Evolutionary conservation across 2,888 invertebrate genomes (phyloP), one percentile per base, ranked within the genome.

Genomic region (Tetranychus truncatus): DNA sequence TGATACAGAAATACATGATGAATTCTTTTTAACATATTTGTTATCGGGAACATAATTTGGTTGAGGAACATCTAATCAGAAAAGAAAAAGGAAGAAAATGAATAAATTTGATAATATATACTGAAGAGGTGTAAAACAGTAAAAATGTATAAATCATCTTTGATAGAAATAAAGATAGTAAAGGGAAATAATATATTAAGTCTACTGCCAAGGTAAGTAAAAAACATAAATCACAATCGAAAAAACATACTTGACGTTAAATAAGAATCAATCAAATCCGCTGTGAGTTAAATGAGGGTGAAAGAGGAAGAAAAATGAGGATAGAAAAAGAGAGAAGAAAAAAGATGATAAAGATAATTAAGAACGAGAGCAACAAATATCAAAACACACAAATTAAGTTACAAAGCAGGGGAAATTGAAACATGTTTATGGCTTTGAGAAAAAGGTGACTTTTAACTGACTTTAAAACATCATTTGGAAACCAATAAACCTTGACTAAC

Each of bases 351-450:
- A 55, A 55, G 55, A 55, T 55, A 55, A 55, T 55, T 55, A 55
- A 55, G 55, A 55, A 55, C 15, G 55, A 55, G 55, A 55, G 55
- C 55, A 55, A 55, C 9, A 55, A 15, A 55, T 55, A 15, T 15
- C 9, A 55, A 34, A 34, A 34, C 34, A 55, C 6, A 55, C 55
- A 55, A 55, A 55, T 55, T 55, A 55, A 55, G 55, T 15, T 55
- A 74, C 76, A 34, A 6, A 75, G 75, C 18, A 34, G 45, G 73
- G 24, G 72, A 67, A 55, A 2, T 72, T 8, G 45, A 69, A 24
- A 65, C 15, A 45, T 34, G 7, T n/a, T 55, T 34, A 24, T 3
- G 8, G 45, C 69, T 34, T 15, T 46, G 20, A n/a, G 24, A 55
- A 15, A 55, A 15, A 55, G 55, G 11, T 55, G 55, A 9, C 15